Evolutionary conservation across 2,888 invertebrate species (phyloP).

Genomic region (Arge pagana): DNA sequence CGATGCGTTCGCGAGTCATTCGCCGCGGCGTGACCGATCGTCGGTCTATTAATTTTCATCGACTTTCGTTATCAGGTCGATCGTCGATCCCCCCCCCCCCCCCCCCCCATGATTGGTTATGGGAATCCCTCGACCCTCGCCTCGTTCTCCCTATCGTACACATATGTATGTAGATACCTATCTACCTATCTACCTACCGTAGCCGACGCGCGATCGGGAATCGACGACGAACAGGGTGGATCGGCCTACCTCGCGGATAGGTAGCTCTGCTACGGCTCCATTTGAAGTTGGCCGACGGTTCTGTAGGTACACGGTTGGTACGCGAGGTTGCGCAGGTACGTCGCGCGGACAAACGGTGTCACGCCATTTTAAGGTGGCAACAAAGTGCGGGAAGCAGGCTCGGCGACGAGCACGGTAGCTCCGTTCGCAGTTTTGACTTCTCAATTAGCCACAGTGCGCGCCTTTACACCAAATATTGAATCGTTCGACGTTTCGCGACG

Average conservation of each 20-base stretch:
- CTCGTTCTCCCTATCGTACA: too few species aligned
- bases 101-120: slow-evolving; percentile 13
- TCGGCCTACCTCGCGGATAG: too few species aligned
- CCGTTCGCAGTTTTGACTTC: slow-evolving; percentile 50
- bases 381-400: background rate
- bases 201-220: too few species aligned
- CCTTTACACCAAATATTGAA: slow-evolving; percentile 54
- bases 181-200: too few species aligned
- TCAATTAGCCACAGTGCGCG: slow-evolving; percentile 55
- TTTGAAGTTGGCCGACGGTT: too few species aligned
- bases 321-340: too few species aligned
- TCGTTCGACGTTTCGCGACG: slow-evolving; percentile 42
- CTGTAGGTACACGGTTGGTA: too few species aligned
- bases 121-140: too few species aligned
- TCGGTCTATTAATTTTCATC: slow-evolving; percentile 16
- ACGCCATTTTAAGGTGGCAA: slow-evolving; percentile 16
- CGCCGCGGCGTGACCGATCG: slow-evolving; percentile 2
- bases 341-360: background rate
- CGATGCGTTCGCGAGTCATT: slow-evolving; percentile 12
- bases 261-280: too few species aligned
- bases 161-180: too few species aligned
- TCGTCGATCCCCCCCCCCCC: background rate
- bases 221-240: too few species aligned
- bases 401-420: slow-evolving; percentile 1
- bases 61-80: slow-evolving; percentile 15